Evolutionary conservation across 2,113 vertebrate species (phyloP).

Genomic region (Colistium nudipinnis): DNA sequence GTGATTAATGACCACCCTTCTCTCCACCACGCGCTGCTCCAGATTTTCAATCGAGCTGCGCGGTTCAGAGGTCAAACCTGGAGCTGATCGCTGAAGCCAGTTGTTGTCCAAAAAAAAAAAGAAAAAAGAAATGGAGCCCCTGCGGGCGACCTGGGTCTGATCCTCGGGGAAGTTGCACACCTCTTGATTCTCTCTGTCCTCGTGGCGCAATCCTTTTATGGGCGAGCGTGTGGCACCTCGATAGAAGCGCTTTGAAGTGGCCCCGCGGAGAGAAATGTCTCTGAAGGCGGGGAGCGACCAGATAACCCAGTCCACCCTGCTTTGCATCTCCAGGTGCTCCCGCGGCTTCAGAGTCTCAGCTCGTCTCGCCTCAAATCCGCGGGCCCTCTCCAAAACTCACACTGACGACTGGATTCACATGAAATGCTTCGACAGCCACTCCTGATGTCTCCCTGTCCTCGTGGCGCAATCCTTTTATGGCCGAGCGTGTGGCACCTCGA

Average conservation of each 20-base stretch:
- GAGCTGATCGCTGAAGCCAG: constrained; percentile 55
- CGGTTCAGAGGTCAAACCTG: constrained; percentile 74
- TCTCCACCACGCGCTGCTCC: constrained; percentile 53
- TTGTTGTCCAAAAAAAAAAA: too few species aligned
- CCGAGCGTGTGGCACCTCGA: constrained; percentile 44
- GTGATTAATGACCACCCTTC: constrained; percentile 78
- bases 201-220: constrained; percentile 53
- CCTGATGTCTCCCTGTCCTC: constrained; percentile 11
- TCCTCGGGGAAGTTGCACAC: constrained; percentile 34
- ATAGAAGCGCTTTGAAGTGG: constrained; percentile 64
- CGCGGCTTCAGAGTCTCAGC: constrained; percentile 11
- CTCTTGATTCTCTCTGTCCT: constrained; percentile 14
- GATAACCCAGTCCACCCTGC: constrained; percentile 58
- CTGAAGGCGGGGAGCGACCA: constrained; percentile 36
- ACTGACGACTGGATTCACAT: constrained; percentile 16
- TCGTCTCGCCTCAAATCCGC: constrained; percentile 5
- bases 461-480: constrained; percentile 53
- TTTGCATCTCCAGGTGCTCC: constrained; percentile 41
- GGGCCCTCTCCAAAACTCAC: background rate
- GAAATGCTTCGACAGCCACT: background rate
- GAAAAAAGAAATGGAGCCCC: constrained; percentile 44
- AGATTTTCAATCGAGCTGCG: constrained; percentile 73
- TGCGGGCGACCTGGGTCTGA: constrained; percentile 47
- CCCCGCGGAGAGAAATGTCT: constrained; percentile 43
- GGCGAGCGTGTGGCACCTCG: constrained; percentile 32